Base-by-base conservation (phyloP, 2,888 invertebrate species). In the Coecobrya sp. region DNA sequence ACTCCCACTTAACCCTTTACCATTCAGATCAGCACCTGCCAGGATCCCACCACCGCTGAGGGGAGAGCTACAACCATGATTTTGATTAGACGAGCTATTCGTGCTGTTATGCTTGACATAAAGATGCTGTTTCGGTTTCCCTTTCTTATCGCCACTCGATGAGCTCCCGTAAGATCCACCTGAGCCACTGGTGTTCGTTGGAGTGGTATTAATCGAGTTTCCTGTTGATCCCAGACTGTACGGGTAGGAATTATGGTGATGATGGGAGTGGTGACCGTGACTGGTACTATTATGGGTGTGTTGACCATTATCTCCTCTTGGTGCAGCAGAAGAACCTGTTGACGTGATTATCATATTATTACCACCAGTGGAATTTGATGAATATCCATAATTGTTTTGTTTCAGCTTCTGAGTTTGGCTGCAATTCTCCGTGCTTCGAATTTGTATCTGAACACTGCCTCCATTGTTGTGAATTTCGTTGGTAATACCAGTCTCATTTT, bases 1-100 rank as follows among this genome's bases (percentile, higher is more conserved):
- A 82, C 93, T 93, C 1, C 94, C 94, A 70, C 94, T 94, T 16
- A 93, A 70, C 4, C 93, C 92, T 76, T 93, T 92, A n/a, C 92
- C 92, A 68, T 85, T 91, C 45, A 87, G 4, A 45, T 93, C 93
- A 22, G 84, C 59, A 27, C 76, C 30, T 25, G 82, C 22, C 30
- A 88, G 65, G 30, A n/a, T n/a, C n/a, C 92, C 92, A 62, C 86
- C 86, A 10, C 79, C 76, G 11, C 73, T 25, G 27, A 86, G 85
- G 7, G 89, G 73, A 0, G 89, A 81, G 30, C 25, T 76, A 52
- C 86, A 79, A n/a, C n/a, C n/a, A 13, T 86, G 89, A 52, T 84
- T 52, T 19, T 52, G 70, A 59, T 73, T 88, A 49, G 76, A 76
- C 11, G 91, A 59, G 70, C 84, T 87, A 49, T 79, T 88, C 3